Evolutionary conservation across 2,113 vertebrate genomes (phyloP), one percentile per base, ranked within the genome.

Genomic region (Cyphomyrus plagiostoma): DNA sequence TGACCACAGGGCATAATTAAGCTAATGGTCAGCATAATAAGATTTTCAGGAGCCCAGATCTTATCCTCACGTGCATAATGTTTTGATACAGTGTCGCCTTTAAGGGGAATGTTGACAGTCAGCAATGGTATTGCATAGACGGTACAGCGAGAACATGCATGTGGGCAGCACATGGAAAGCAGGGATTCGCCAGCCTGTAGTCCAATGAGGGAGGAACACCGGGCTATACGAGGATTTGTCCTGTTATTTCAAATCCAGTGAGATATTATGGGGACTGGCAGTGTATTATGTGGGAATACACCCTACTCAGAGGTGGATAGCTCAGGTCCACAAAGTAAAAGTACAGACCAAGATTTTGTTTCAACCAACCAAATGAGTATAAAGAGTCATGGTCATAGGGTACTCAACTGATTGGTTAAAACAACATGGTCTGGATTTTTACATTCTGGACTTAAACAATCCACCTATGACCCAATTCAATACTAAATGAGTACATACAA

Each of bases 1-100:
- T 26, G 21, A 7, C 62, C 56, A 26, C 42, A 19, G 45, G 58
- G 62, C 26, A 52, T 88, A 39, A 77, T 77, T 88, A 42, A 88
- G 66, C 21, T 74, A 88, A 88, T 77, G 88, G 23, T 88, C 23
- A 13, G 11, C 48, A 45, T 66, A 88, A 88, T 88, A 17, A 88
- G 56, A 26, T 50, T 88, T 77, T 88, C 66, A 77, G 30, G 77
- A 77, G 15, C 46, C 48, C n/a, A 35, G 46, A 56, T 77, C 45
- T 50, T 26, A 74, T 66, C 53, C 21, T 21, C 56, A 66, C 17
- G 3, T 15, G 23, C 53, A 21, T 62, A 45, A 45, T 23, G 19
- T 88, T 62, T 66, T 62, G 10, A 88, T 88, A 23, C 46, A 88
- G 6, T 42, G 26, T n/a, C 2, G 1, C 86, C 52, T 45, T 87